Conservation (phyloP, 2,113 vertebrate species). For the Paracanthobrama guichenoti region DNA sequence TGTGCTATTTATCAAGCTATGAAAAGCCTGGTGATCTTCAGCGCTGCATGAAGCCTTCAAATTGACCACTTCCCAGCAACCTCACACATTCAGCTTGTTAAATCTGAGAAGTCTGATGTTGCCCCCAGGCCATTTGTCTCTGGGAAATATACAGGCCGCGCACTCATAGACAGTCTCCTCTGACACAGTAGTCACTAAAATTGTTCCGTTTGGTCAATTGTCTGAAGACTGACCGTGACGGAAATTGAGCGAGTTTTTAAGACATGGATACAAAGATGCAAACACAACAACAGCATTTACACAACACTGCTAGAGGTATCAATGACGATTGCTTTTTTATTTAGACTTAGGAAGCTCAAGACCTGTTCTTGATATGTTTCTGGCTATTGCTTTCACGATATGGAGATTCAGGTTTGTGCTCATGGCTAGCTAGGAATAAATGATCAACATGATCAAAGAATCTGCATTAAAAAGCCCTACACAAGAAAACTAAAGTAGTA, state of each 20-base stretch:
- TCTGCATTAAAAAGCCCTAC: slow-evolving; percentile 39
- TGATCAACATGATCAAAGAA: slow-evolving; percentile 59
- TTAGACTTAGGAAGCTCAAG: slow-evolving; percentile 43
- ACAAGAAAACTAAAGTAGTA: slow-evolving; percentile 35
- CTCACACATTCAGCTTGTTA: slow-evolving; percentile 25
- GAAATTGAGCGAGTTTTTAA: slow-evolving; percentile 8
- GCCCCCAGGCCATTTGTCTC: neutral
- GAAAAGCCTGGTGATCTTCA: slow-evolving; percentile 20
- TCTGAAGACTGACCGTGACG: neutral
- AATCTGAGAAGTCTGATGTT: neutral
- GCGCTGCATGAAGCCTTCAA: slow-evolving; percentile 8
- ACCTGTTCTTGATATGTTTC: slow-evolving; percentile 41
- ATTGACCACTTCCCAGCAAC: neutral
- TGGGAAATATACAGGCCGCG: neutral
- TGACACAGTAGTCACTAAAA: slow-evolving; percentile 3
- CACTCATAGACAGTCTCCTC: slow-evolving; percentile 1
- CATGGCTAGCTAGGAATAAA: slow-evolving; percentile 37
- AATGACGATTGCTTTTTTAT: slow-evolving; percentile 31
- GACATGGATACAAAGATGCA: slow-evolving; percentile 25
- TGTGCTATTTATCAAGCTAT: slow-evolving; percentile 40
- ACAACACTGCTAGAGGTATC: slow-evolving; percentile 33
- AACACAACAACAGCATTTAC: slow-evolving; percentile 35
- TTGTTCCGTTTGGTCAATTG: neutral
- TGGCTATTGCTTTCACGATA: slow-evolving; percentile 49
- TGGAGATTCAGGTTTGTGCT: slow-evolving; percentile 34